Conservation (phyloP, 2,888 invertebrate species). For the Catocala fraxini region DNA sequence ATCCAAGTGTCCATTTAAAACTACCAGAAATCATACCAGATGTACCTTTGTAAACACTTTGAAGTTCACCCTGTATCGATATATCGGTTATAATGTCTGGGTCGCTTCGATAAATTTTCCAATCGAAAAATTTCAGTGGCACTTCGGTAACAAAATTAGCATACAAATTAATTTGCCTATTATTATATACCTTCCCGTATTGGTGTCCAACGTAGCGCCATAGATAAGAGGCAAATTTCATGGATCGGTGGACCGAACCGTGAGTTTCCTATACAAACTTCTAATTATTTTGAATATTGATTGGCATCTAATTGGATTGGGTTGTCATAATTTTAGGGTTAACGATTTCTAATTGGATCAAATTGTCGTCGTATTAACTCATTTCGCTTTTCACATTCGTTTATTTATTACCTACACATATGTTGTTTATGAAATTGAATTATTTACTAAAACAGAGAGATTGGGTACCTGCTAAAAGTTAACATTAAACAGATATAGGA, state of each 20-base stretch:
- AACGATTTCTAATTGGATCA: not conserved
- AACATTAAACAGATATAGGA: too few species aligned
- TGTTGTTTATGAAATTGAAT: too few species aligned
- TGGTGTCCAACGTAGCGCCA: conserved; percentile 31
- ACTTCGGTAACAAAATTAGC: conserved; percentile 49
- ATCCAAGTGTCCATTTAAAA: too few species aligned
- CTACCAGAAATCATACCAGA: too few species aligned
- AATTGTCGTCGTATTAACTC: not conserved
- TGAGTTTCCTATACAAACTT: conserved; percentile 19
- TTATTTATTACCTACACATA: too few species aligned
- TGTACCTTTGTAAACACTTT: not conserved
- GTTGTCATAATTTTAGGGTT: not conserved
- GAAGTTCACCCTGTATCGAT: conserved; percentile 25
- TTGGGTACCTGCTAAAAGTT: too few species aligned
- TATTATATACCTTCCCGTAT: conserved; percentile 36
- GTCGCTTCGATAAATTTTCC: conserved; percentile 40
- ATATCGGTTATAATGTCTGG: conserved; percentile 15
- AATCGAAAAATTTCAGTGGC: conserved; percentile 46
- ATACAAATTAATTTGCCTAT: conserved; percentile 58
- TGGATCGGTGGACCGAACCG: conserved; percentile 25
- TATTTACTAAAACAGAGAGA: too few species aligned
- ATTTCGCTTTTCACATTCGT: not conserved
- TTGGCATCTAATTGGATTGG: conserved; percentile 2
- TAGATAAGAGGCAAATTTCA: conserved; percentile 42
- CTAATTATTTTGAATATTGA: conserved; percentile 26